Evolutionary conservation across 92 coral and sea anemone genomes (phyloP), one percentile per base, ranked within the genome.

Genomic region (Palythoa grandiflora): DNA sequence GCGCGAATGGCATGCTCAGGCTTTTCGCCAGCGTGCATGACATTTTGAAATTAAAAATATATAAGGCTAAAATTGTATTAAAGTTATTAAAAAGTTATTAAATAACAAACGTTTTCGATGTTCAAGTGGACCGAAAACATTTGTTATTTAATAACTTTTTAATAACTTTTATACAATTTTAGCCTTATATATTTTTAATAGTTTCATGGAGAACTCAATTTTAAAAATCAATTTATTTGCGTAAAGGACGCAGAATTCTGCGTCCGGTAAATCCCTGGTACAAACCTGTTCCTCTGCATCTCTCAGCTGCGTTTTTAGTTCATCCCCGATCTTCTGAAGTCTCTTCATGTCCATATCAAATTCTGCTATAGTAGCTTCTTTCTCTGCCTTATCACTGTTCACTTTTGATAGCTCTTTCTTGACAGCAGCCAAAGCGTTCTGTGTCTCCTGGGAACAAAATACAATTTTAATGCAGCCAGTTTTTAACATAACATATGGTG

Each of bases 221-320:
- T 20, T 20, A 13, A 17, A 16, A 8, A 44, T 1, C 7, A 6
- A 28, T 38, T 72, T 72, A 5, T 51, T 28, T 28, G 28, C 28
- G 28, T 28, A 28, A 28, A 28, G 28, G 28, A 28, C 28, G 28
- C 28, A 28, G 28, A 28, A 28, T 28, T 28, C 28, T 28, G 28
- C 28, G 28, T 28, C 28, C 28, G 28, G 28, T 28, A n/a, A 35
- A 17, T 35, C n/a, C n/a, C 54, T 51, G 53, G 59, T 28, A 65
- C 75, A 44, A 19, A 97, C 99, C 97, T 95, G 95, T 83, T 95
- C 97, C 70, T 92, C 93, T 0, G 89, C 74, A 75, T 93, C 91
- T 55, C 86, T 92, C 16, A 92, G 71, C 38, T 85, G 91, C 63
- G 80, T 89, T 21, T 83, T 86, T 19, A 94, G 96, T 28, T 94